phyloP scores from a whole-genome alignment of 2,113 vertebrate species.

The Illadopsis cleaveri region DNA sequence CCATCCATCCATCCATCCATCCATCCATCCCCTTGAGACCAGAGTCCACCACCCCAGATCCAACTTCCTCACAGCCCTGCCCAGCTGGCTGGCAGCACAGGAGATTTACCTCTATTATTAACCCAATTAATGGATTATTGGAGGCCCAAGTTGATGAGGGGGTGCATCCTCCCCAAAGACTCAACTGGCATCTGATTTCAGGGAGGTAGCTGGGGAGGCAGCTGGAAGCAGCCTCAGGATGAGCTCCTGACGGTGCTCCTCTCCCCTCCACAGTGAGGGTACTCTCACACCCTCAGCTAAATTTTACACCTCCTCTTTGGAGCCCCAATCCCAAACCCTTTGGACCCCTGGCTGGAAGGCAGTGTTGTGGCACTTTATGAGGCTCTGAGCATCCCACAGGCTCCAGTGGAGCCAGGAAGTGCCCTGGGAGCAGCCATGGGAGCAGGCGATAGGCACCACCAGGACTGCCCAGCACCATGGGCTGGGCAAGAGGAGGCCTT shows the following conservation, averaged over 20 bases:
- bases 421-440: neutral
- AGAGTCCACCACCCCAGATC: neutral
- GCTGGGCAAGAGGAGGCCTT: fast-evolving
- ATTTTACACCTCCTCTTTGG: neutral
- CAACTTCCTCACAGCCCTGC: fast-evolving
- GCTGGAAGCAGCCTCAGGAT: neutral
- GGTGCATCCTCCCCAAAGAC: neutral
- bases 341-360: fast-evolving
- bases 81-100: neutral
- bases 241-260: fast-evolving
- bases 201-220: neutral
- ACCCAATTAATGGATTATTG: neutral
- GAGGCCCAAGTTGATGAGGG: neutral
- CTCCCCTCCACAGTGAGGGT: neutral
- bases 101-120: neutral
- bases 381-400: neutral
- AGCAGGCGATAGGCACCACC: neutral
- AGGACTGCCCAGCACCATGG: fast-evolving
- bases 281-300: neutral
- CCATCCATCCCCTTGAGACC: neutral
- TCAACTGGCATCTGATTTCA: neutral
- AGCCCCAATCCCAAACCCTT: neutral
- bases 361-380: fast-evolving
- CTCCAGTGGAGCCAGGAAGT: neutral
- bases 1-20: neutral